phyloP scores from a whole-genome alignment of 1,140 invertebrate genomes.

The Caenorhabditis brenneri region DNA sequence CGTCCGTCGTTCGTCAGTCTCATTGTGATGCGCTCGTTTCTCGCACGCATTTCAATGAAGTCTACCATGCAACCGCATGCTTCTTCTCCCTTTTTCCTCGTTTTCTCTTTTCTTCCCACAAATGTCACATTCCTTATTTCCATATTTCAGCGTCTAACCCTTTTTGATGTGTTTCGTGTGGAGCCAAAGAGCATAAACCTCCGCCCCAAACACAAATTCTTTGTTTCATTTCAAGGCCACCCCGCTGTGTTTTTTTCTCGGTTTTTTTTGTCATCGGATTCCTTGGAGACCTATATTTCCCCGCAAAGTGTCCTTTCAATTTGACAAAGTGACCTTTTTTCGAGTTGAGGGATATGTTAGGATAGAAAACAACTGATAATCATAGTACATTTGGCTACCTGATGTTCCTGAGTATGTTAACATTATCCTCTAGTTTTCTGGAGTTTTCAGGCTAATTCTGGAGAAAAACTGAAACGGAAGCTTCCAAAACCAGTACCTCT shows the following conservation, averaged over 20 bases:
- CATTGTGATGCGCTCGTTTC: slow-evolving; percentile 34
- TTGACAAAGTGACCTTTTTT: background rate
- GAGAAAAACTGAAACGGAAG: too few species aligned
- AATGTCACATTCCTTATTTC: slow-evolving; percentile 43
- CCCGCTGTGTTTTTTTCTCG: background rate
- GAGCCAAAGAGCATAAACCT: background rate
- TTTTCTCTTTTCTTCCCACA: slow-evolving; percentile 17
- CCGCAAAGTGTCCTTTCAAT: background rate
- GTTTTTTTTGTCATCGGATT: background rate
- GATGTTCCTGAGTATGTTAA: too few species aligned
- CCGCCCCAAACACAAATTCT: background rate
- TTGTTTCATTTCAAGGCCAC: slow-evolving; percentile 19
- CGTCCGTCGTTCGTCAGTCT: slow-evolving; percentile 5
- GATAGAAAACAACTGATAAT: too few species aligned
- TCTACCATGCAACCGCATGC: slow-evolving; percentile 25
- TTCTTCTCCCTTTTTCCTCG: background rate
- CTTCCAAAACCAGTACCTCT: too few species aligned
- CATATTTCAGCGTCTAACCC: slow-evolving; percentile 37
- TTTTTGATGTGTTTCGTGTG: slow-evolving; percentile 42
- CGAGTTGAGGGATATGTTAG: too few species aligned
- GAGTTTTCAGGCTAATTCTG: too few species aligned
- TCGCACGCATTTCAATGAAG: slow-evolving; percentile 40
- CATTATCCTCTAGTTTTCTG: too few species aligned
- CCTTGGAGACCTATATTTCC: background rate
- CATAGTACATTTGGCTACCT: too few species aligned